Conservation (phyloP, 1,140 invertebrate species). For the Solenopsis fugax region DNA sequence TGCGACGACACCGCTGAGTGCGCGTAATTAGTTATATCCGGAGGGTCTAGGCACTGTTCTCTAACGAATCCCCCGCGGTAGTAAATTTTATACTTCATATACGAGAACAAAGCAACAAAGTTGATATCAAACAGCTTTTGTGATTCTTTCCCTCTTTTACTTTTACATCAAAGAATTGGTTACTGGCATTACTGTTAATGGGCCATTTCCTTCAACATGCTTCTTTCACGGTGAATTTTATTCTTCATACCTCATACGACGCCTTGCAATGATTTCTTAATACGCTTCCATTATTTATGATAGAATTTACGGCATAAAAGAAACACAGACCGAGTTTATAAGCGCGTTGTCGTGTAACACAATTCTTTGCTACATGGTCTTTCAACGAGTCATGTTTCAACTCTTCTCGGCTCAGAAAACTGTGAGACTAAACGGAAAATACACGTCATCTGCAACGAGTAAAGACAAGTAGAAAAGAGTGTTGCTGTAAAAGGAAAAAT, state of each 20-base stretch:
- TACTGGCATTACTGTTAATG: slow-evolving; percentile 22
- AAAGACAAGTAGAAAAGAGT: slow-evolving; percentile 3
- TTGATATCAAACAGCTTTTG: slow-evolving; percentile 77
- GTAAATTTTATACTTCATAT: slow-evolving; percentile 75
- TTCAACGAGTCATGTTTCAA: slow-evolving; percentile 1
- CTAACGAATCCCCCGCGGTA: slow-evolving; percentile 70
- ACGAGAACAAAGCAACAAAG: slow-evolving; percentile 70
- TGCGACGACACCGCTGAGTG: slow-evolving; percentile 71
- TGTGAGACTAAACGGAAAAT: slow-evolving; percentile 21
- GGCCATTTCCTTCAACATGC: slow-evolving; percentile 10
- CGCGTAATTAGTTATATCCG: slow-evolving; percentile 78
- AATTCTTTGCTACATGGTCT: slow-evolving; percentile 10
- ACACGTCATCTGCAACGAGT: slow-evolving; percentile 7
- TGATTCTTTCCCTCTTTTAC: slow-evolving; percentile 61
- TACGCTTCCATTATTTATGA: background rate
- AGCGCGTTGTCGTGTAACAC: background rate
- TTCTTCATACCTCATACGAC: slow-evolving; percentile 12
- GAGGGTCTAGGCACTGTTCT: slow-evolving; percentile 63
- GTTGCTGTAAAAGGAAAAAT: slow-evolving; percentile 58
- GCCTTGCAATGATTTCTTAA: background rate
- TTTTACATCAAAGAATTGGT: slow-evolving; percentile 74
- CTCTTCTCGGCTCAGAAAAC: background rate
- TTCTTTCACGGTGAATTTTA: slow-evolving; percentile 56
- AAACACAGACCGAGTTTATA: background rate
- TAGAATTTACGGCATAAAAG: background rate